A percentile compares a stretch with the other conserved stretches of the same genome.
These are phyloP conservation scores for Notiomystis cincta DNA, from an alignment of 2,113 vertebrate genomes.

Conservation along the genomic window DNA sequence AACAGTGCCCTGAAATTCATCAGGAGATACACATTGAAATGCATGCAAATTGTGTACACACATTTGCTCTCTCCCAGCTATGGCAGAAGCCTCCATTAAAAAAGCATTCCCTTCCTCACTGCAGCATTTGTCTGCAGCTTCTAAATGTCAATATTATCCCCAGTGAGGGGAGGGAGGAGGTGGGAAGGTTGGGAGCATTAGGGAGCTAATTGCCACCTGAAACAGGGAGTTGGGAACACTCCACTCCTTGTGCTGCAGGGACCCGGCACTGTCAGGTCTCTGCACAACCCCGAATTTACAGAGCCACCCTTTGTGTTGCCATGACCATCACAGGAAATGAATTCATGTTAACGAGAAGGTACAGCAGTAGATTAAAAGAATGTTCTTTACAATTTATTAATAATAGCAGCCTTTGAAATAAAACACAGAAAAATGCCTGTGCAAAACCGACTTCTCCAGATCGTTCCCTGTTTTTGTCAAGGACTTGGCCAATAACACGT, in stretches of 20 bases:
- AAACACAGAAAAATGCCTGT: neutral
- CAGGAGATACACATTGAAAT: neutral
- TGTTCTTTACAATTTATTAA: slow-evolving; percentile 14
- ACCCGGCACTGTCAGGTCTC: neutral
- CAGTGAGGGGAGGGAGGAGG: slow-evolving; percentile 51
- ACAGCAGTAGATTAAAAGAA: neutral
- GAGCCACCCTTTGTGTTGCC: neutral
- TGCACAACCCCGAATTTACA: neutral
- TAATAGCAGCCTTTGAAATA: neutral
- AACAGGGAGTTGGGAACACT: slow-evolving; percentile 22
- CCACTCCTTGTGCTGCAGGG: neutral
- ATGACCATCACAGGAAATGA: neutral
- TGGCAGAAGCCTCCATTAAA: slow-evolving; percentile 45
- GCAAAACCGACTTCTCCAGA: neutral
- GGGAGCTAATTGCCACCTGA: slow-evolving; percentile 48
- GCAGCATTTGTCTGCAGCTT: slow-evolving; percentile 46
- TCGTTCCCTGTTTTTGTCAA: neutral
- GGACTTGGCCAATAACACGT: neutral
- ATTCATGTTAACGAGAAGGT: neutral
- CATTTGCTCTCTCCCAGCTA: neutral
- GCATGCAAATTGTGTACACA: slow-evolving; percentile 40
- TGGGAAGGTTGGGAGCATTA: slow-evolving; percentile 53
- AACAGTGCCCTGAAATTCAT: slow-evolving; percentile 2
- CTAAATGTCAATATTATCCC: slow-evolving; percentile 72
- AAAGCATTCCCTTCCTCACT: slow-evolving; percentile 47